Conservation (phyloP, 2,888 invertebrate genomes). For the Notodonta dromedarius region DNA sequence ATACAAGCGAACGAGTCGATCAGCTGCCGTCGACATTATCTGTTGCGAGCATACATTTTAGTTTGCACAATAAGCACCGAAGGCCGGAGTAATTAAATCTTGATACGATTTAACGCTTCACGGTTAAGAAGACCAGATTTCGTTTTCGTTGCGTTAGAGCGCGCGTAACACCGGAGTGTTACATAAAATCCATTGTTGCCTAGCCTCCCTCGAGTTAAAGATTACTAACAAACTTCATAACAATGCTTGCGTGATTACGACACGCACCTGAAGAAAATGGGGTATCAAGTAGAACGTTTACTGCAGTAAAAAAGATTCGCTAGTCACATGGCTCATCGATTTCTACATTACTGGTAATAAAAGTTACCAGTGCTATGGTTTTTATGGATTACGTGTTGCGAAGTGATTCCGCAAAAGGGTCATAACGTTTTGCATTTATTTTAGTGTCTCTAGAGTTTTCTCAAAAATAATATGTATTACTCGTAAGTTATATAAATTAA, state of each 20-base stretch:
- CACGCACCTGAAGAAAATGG: constrained; percentile 31
- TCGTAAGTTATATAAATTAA: background rate
- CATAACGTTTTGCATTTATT: background rate
- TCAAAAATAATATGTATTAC: background rate
- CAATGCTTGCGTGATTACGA: constrained; percentile 42
- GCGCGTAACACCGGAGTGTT: constrained; percentile 55
- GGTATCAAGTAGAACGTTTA: constrained; percentile 24
- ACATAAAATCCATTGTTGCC: constrained; percentile 67
- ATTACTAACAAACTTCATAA: constrained; percentile 51
- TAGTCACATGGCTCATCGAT: constrained; percentile 6
- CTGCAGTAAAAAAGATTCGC: constrained; percentile 11
- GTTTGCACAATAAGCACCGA: constrained; percentile 46
- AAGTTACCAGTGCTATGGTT: background rate
- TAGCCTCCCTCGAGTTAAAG: constrained; percentile 33
- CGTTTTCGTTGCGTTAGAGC: constrained; percentile 55
- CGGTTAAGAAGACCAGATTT: constrained; percentile 59
- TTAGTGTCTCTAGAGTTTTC: too few relatives aligned
- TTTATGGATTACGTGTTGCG: background rate
- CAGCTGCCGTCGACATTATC: constrained; percentile 9
- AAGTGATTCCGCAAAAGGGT: background rate
- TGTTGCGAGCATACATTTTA: constrained; percentile 23
- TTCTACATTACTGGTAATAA: constrained; percentile 8
- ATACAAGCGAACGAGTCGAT: background rate
- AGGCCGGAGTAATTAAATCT: constrained; percentile 52
- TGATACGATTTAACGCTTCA: constrained; percentile 58